phyloP scores from a whole-genome alignment of 1,140 invertebrate species.

The Formica selysi region DNA sequence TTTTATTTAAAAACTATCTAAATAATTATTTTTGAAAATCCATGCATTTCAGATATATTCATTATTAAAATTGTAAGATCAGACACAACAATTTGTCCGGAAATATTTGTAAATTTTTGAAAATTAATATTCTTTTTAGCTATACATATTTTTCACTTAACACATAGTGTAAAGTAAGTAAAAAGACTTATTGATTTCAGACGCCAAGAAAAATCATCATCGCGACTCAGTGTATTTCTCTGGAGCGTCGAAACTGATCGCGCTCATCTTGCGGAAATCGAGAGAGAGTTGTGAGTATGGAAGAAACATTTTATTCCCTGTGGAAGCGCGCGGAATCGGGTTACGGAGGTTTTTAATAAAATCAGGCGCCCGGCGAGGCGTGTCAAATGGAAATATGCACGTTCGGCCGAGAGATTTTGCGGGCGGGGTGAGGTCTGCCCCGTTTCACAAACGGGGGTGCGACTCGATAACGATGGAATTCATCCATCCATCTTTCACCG shows the following conservation, averaged over 20 bases:
- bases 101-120: not conserved
- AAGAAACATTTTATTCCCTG: slow-evolving; percentile 58
- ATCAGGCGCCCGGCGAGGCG: slow-evolving; percentile 76
- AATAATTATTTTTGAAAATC: no score
- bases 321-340: slow-evolving; percentile 64
- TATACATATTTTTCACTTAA: not conserved
- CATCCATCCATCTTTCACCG: slow-evolving; percentile 68
- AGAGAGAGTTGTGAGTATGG: slow-evolving; percentile 36
- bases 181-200: not conserved
- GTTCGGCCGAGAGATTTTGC: slow-evolving; percentile 79
- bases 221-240: not conserved
- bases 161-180: not conserved
- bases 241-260: slow-evolving; percentile 17
- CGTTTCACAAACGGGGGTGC: slow-evolving; percentile 77
- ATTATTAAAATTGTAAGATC: not conserved
- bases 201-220: not conserved
- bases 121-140: not conserved
- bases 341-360: slow-evolving; percentile 80
- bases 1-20: no score
- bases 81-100: not conserved
- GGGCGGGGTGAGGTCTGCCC: slow-evolving; percentile 71
- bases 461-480: slow-evolving; percentile 79
- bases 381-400: slow-evolving; percentile 79
- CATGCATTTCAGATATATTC: no score
- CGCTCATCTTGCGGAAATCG: slow-evolving; percentile 36